Evolutionary conservation across 2,888 invertebrate genomes (phyloP).

Genomic region (Salpingus planirostris): DNA sequence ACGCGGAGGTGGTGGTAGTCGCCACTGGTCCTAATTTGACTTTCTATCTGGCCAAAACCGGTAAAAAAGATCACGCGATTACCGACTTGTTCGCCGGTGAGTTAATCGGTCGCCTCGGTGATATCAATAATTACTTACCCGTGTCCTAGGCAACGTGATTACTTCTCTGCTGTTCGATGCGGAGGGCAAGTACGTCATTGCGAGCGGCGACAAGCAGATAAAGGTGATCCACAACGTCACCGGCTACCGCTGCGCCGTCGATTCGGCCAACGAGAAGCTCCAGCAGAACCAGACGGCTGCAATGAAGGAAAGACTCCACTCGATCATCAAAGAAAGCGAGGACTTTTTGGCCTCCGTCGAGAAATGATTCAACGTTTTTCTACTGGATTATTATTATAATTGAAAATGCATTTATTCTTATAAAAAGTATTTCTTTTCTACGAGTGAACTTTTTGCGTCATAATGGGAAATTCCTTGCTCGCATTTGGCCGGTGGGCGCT

Average conservation of each 20-base stretch:
- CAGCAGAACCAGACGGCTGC: conserved; percentile 56
- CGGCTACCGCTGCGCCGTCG: conserved; percentile 49
- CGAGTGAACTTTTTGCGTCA: too few relatives aligned
- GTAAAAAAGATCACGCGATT: conserved; percentile 56
- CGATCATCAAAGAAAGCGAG: conserved; percentile 56
- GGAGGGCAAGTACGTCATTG: conserved; percentile 61
- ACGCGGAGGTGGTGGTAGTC: conserved; percentile 68
- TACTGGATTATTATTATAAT: background rate
- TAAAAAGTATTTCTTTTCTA: background rate
- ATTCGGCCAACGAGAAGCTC: conserved; percentile 45
- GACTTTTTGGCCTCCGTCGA: conserved; percentile 14
- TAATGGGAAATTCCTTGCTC: too few relatives aligned
- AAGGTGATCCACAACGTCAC: conserved; percentile 71
- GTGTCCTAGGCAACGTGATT: too few relatives aligned
- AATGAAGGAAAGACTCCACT: conserved; percentile 66
- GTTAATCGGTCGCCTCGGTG: background rate
- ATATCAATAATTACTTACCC: too few relatives aligned
- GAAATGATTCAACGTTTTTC: too few relatives aligned
- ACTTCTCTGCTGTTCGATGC: conserved; percentile 69
- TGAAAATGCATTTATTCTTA: background rate
- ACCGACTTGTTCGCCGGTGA: conserved; percentile 57
- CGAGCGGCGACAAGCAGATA: conserved; percentile 67
- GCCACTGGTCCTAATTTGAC: conserved; percentile 55
- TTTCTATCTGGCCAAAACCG: conserved; percentile 62
- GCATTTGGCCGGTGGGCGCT: too few relatives aligned